phyloP scores from a whole-genome alignment of 1,140 invertebrate genomes.

The Homalodisca vitripennis region DNA sequence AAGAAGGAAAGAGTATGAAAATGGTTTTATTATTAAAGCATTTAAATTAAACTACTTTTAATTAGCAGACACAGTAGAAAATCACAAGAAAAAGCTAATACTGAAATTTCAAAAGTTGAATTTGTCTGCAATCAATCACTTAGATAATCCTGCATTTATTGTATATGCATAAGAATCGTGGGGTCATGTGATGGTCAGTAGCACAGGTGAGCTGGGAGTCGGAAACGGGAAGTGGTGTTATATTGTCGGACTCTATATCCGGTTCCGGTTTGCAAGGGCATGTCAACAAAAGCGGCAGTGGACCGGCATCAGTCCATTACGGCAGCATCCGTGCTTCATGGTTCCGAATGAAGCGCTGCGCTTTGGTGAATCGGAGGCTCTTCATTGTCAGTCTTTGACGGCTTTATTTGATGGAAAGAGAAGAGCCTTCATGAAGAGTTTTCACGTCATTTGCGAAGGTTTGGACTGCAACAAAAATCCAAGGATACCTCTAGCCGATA shows the following conservation, averaged over 20 bases:
- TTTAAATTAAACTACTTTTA: no score
- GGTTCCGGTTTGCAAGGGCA: conserved; percentile 17
- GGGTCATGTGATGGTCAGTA: background rate
- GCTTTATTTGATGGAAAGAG: conserved; percentile 1
- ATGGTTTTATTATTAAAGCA: no score
- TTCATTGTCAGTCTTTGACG: background rate
- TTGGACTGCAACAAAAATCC: no score
- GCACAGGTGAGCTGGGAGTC: background rate
- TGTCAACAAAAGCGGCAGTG: conserved; percentile 15
- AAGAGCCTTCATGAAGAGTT: no score
- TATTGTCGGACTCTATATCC: conserved; percentile 24
- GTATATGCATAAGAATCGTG: background rate
- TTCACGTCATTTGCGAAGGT: no score
- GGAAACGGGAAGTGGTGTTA: conserved; percentile 22
- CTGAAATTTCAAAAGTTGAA: no score
- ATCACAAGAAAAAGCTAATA: no score
- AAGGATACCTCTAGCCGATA: no score
- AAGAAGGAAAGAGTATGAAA: no score
- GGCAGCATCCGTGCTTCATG: conserved; percentile 6
- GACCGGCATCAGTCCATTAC: background rate
- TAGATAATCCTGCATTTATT: no score
- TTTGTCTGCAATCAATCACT: no score
- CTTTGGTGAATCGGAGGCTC: background rate
- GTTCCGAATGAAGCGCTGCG: conserved; percentile 6
- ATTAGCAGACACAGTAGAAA: no score